Conservation (phyloP, 2,888 invertebrate species). For the Drosophila tanythrix region DNA sequence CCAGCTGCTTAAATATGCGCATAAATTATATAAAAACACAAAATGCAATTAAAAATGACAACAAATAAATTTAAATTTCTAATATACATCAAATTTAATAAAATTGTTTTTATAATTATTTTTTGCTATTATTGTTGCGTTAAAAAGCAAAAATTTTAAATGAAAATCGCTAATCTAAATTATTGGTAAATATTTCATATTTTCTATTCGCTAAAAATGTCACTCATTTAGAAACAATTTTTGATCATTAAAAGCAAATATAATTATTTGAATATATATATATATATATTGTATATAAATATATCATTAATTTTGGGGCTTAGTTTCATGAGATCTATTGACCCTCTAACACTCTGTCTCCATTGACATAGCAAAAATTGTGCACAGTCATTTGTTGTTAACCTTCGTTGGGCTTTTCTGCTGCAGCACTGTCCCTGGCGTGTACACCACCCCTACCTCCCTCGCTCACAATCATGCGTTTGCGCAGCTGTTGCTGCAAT, state of each 20-base stretch:
- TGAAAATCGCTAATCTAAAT: not conserved
- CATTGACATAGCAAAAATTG: not conserved
- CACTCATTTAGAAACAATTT: not conserved
- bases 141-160: too few species aligned
- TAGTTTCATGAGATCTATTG: not conserved
- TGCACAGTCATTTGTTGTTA: not conserved
- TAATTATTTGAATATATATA: not conserved
- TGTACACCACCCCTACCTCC: not conserved
- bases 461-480: conserved; percentile 37
- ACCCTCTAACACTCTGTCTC: not conserved
- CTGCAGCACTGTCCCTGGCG: conserved; percentile 8
- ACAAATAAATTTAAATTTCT: not conserved
- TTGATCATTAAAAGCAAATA: not conserved
- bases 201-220: not conserved
- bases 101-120: not conserved
- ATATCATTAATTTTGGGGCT: not conserved
- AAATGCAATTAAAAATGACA: not conserved
- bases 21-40: not conserved
- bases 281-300: not conserved
- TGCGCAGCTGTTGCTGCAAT: conserved; percentile 46
- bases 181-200: not conserved
- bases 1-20: not conserved
- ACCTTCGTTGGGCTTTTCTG: conserved; percentile 15
- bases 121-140: not conserved
- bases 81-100: not conserved